Conservation (phyloP, 2,888 invertebrate species). For the Ophion ellenae region DNA sequence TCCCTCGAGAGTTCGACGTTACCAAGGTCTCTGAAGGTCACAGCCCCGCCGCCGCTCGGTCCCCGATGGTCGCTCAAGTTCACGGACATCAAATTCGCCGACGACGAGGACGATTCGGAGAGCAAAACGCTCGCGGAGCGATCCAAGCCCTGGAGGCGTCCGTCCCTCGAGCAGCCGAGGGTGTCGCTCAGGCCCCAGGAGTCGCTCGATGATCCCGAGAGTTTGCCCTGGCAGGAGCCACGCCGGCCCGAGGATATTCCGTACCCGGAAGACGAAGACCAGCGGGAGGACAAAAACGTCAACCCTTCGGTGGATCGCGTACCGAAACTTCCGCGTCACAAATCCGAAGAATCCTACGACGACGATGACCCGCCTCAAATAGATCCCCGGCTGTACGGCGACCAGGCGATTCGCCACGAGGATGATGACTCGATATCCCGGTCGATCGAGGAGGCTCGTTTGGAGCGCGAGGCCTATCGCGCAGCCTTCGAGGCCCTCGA, state of each 20-base stretch:
- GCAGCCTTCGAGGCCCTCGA: conserved; percentile 66
- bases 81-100: conserved; percentile 78
- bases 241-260: conserved; percentile 37
- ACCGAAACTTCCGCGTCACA: conserved; percentile 47
- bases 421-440: conserved; percentile 36
- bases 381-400: conserved; percentile 75
- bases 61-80: conserved; percentile 85
- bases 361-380: conserved; percentile 63
- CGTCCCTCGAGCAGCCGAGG: conserved; percentile 79
- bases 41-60: conserved; percentile 84
- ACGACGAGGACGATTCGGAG: conserved; percentile 72
- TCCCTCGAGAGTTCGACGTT: conserved; percentile 88
- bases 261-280: conserved; percentile 60
- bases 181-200: conserved; percentile 75
- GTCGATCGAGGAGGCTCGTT: conserved; percentile 51
- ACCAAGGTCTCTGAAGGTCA: conserved; percentile 85
- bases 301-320: conserved; percentile 52
- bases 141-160: conserved; percentile 80
- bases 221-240: conserved; percentile 67
- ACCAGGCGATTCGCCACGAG: background rate
- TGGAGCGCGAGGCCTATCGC: conserved; percentile 58
- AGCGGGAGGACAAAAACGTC: conserved; percentile 63
- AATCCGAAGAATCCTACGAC: conserved; percentile 71
- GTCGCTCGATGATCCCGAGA: conserved; percentile 65
- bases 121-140: conserved; percentile 72